Evolutionary conservation across 2,888 invertebrate genomes (phyloP), one percentile per base, ranked within the genome.

Genomic region (Tanytarsus gracilentus): DNA sequence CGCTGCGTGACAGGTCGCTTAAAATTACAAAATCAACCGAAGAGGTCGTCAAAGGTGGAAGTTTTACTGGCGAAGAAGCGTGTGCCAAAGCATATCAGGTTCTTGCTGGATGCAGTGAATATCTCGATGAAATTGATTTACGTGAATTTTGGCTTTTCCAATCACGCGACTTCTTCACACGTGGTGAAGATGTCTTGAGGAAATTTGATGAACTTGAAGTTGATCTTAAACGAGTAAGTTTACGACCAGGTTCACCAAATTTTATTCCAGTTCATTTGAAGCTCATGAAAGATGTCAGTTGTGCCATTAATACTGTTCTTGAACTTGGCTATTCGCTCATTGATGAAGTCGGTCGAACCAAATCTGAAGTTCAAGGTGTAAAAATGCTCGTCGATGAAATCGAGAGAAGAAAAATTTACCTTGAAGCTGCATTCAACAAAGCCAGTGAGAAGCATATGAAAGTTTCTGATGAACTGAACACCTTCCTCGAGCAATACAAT

Each of bases 11-110:
- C 69, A 79, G 81, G 65, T 84, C 86, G 6, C 72, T 89, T 55
- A 85, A 84, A 71, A 83, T 88, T 66, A 83, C 88, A 21, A 82
- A 84, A 67, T 84, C 85, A 36, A 88, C 87, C 14, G 88, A 89
- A 71, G 83, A 84, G 67, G 76, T 89, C 62, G 79, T 84, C 48
- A 78, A 81, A 21, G 78, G 83, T 3, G 85, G 84, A 27, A 83
- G 84, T 67, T 83, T 85, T 66, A 84, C 83, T 21, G 83, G 83
- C 3, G 82, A 83, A 66, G 80, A 84, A 67, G 83, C 82, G 1
- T 82, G 79, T 56, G 76, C 79, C 52, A 79, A 83, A 65, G 81
- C 86, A 4, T 86, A 86, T 67, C 76, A 77, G 39, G 78, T 86
- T 51, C 75, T 86, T 25, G 80, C 82, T 62, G 72, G 77, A 3